Evolutionary conservation across 2,888 invertebrate species (phyloP).

Genomic region (Eristalis arbustorum): DNA sequence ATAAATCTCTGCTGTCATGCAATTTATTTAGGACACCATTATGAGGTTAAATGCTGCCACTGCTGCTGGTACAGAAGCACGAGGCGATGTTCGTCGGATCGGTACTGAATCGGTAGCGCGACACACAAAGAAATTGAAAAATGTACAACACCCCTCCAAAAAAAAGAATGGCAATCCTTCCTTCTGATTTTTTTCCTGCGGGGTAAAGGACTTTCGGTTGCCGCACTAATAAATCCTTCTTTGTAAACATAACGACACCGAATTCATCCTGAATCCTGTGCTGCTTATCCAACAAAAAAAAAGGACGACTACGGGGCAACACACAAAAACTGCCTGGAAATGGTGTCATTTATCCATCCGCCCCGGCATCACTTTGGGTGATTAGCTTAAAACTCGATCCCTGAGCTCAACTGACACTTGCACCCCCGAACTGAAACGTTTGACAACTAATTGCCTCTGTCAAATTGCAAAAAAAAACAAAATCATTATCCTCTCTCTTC

Average conservation of each 20-base stretch:
- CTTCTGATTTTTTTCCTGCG: background rate
- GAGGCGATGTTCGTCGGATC: background rate
- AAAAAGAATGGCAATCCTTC: background rate
- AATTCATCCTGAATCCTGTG: constrained; percentile 42
- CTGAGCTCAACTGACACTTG: background rate
- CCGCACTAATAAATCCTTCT: constrained; percentile 57
- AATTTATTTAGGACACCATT: constrained; percentile 61
- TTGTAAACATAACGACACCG: constrained; percentile 53
- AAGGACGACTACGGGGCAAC: background rate
- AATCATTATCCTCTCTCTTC: background rate
- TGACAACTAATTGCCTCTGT: constrained; percentile 54
- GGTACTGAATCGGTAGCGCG: constrained; percentile 5
- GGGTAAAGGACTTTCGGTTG: background rate
- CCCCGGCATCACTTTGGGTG: background rate
- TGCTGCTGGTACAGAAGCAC: background rate
- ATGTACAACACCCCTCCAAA: background rate
- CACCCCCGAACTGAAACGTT: background rate
- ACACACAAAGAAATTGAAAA: constrained; percentile 17
- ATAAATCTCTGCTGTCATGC: constrained; percentile 62
- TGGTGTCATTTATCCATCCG: constrained; percentile 1
- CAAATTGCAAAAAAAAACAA: constrained; percentile 36
- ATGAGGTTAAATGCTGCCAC: constrained; percentile 47
- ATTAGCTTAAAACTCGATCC: background rate
- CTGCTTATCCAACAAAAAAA: constrained; percentile 1
- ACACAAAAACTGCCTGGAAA: constrained; percentile 10